Evolutionary conservation across 2,113 vertebrate species (phyloP), one percentile per base, ranked within the genome.

Genomic region (Scomber japonicus): DNA sequence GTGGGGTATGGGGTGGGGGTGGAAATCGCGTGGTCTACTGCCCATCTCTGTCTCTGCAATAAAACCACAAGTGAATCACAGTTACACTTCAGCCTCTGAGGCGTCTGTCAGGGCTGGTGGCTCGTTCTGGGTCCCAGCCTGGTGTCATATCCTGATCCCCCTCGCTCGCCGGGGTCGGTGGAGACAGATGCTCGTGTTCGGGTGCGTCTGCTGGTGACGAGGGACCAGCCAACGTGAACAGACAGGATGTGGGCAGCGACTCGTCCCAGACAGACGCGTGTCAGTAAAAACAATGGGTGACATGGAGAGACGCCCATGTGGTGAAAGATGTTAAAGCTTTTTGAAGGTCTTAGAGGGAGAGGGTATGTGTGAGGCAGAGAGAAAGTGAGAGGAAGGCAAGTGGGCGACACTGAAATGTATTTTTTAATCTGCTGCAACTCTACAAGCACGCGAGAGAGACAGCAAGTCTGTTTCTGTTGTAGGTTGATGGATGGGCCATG

Each of bases 171-270:
- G 69, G 70, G 67, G 81, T 78, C 60, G 80, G 76, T 60, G 83
- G 67, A 87, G 91, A 83, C 90, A 80, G 85, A 89, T 81, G 90
- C 81, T 85, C 78, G 61, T 73, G 73, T 78, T 75, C 48, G 72
- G 56, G 70, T 27, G 24, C 16, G 45, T 19, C 82, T 71, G 72
- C 75, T 75, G 79, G 63, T 92, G 92, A 94, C 67, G 83, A 78
- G 83, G 65, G 59, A 71, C 40, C 66, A 48, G 86, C 48, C 88
- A 81, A 92, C 81, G n/a, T 46, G 79, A 90, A 80, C 56, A 69
- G 93, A 94, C 92, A 91, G 90, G 91, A 94, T 86, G 91, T 84
- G 82, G 90, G 84, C 88, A 87, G 84, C 31, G 45, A 73, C 57
- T 61, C 15, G 85, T 85, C 75, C 84, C 56, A 78, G 86, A 88